phyloP scores from a whole-genome alignment of 2,888 invertebrate species.

The Dasypolia templi region DNA sequence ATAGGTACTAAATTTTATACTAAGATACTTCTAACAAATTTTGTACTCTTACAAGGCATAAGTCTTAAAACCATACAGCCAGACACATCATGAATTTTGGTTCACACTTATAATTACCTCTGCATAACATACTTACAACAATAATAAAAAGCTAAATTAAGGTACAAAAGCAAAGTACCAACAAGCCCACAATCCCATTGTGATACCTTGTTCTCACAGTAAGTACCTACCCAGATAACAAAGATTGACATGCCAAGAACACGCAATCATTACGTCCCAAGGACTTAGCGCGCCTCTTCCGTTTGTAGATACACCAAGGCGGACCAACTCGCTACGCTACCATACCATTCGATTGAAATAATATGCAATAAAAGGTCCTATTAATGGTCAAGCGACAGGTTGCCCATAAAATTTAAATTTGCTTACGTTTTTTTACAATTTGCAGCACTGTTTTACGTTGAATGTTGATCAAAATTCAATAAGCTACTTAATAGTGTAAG shows the following conservation, averaged over 20 bases:
- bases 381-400: not conserved
- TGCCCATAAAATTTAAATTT: too few relatives aligned
- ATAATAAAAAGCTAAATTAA: not conserved
- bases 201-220: conserved; percentile 5
- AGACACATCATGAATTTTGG: not conserved
- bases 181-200: not conserved
- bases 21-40: not conserved
- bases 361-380: not conserved
- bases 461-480: not conserved
- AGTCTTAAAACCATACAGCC: not conserved
- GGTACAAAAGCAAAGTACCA: not conserved
- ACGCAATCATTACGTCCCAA: conserved; percentile 7
- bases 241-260: conserved; percentile 1
- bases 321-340: not conserved
- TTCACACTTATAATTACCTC: not conserved
- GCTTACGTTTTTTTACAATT: not conserved
- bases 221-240: conserved; percentile 2
- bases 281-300: not conserved
- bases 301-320: conserved; percentile 9
- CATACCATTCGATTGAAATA: not conserved
- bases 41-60: not conserved
- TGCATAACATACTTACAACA: not conserved
- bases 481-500: too few relatives aligned
- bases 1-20: too few relatives aligned
- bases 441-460: not conserved